Evolutionary conservation across 2,888 invertebrate genomes (phyloP).

Genomic region (Linnaemya vulpina): DNA sequence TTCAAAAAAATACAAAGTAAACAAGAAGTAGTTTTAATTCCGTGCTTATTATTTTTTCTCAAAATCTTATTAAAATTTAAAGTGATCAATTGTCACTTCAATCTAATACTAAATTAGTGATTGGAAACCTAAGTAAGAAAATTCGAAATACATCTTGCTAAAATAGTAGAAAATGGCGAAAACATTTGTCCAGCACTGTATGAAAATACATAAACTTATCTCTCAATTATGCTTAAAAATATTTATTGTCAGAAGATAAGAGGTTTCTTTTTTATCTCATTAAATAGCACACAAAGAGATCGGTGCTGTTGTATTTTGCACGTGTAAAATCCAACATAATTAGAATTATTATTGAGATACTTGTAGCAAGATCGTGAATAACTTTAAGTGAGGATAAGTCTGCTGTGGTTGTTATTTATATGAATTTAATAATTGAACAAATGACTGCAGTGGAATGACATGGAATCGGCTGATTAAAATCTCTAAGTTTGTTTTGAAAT

Average conservation of each 20-base stretch:
- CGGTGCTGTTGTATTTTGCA: conserved; percentile 29
- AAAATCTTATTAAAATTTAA: too few species aligned
- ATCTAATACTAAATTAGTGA: too few species aligned
- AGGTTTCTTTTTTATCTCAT: conserved; percentile 30
- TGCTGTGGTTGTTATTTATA: too few species aligned
- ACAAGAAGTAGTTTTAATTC: too few species aligned
- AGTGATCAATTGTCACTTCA: too few species aligned
- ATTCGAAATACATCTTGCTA: background rate
- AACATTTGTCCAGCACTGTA: background rate
- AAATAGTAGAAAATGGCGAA: background rate
- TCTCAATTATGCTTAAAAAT: background rate
- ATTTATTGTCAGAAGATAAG: background rate
- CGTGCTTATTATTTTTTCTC: too few species aligned
- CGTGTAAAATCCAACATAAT: conserved; percentile 23
- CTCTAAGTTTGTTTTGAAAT: too few species aligned
- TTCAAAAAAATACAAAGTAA: too few species aligned
- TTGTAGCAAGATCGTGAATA: background rate
- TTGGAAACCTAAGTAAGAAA: background rate
- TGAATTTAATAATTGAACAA: too few species aligned
- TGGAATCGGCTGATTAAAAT: too few species aligned
- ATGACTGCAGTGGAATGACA: too few species aligned
- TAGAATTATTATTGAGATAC: background rate
- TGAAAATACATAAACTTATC: background rate
- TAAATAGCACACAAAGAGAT: conserved; percentile 14
- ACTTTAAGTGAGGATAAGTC: background rate